phyloP scores from a whole-genome alignment of 2,888 invertebrate genomes.

The Nowickia ferox region DNA sequence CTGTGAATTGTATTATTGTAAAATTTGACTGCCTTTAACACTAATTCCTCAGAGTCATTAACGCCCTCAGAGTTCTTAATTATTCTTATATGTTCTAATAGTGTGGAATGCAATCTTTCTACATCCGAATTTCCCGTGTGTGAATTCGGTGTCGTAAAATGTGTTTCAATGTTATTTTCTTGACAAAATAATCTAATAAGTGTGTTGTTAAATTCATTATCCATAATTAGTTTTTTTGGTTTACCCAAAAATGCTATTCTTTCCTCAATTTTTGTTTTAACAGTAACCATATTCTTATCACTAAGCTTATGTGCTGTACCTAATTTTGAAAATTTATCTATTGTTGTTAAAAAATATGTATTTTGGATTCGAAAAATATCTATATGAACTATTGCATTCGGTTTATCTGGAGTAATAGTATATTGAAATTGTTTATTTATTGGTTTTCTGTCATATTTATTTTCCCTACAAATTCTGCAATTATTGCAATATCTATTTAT shows the following conservation, averaged over 20 bases:
- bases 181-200: too few relatives aligned
- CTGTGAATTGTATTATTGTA: too few relatives aligned
- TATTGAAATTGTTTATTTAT: constrained; percentile 18
- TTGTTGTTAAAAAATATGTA: constrained; percentile 56
- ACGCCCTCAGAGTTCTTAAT: too few relatives aligned
- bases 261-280: constrained; percentile 57
- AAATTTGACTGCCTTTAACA: too few relatives aligned
- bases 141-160: too few relatives aligned
- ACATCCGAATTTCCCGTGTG: too few relatives aligned
- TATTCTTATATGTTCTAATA: too few relatives aligned
- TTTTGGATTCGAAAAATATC: constrained; percentile 58
- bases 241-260: constrained; percentile 51
- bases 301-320: constrained; percentile 54
- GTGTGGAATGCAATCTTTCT: too few relatives aligned
- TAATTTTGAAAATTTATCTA: constrained; percentile 65
- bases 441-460: constrained; percentile 52
- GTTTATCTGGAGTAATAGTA: constrained; percentile 9
- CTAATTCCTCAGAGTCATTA: too few relatives aligned
- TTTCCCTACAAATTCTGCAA: constrained; percentile 39
- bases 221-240: not conserved
- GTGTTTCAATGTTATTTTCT: too few relatives aligned
- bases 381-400: constrained; percentile 56
- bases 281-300: constrained; percentile 59
- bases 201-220: too few relatives aligned
- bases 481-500: constrained; percentile 56